Percentiles rank a stretch among this genome's conserved stretches.
These are phyloP conservation scores for Numenius phaeopus DNA, from an alignment of 2,797 vertebrate genomes.

Conservation along the genomic window DNA sequence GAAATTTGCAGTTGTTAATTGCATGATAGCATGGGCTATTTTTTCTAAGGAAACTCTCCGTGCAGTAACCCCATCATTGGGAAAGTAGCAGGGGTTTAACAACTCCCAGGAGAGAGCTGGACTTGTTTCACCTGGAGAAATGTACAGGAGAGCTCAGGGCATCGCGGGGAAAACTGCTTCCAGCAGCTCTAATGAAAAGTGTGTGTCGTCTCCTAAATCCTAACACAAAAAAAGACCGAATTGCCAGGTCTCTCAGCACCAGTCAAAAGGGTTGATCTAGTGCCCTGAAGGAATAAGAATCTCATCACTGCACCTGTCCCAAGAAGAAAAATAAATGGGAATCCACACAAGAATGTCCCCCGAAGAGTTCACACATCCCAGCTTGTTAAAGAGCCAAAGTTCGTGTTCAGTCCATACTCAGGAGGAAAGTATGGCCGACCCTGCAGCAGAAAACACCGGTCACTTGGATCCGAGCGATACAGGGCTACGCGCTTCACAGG, in stretches of 20 bases:
- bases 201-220: not conserved
- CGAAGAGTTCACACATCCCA: fast-evolving
- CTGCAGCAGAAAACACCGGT: not conserved
- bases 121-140: fast-evolving
- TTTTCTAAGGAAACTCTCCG: not conserved
- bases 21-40: fast-evolving
- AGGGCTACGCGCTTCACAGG: fast-evolving
- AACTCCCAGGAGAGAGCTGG: not conserved
- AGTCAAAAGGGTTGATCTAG: not conserved
- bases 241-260: not conserved
- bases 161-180: not conserved
- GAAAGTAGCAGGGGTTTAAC: not conserved
- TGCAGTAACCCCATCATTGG: not conserved
- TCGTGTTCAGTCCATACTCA: fast-evolving
- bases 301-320: not conserved
- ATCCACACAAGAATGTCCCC: not conserved
- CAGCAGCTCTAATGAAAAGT: not conserved
- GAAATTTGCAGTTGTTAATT: not conserved
- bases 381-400: not conserved
- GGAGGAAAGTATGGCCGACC: not conserved
- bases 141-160: fast-evolving
- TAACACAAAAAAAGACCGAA: not conserved
- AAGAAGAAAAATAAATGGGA: not conserved
- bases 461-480: not conserved
- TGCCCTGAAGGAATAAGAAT: not conserved